Conservation (phyloP, 2,113 vertebrate species). For the Heloderma charlesbogerti region DNA sequence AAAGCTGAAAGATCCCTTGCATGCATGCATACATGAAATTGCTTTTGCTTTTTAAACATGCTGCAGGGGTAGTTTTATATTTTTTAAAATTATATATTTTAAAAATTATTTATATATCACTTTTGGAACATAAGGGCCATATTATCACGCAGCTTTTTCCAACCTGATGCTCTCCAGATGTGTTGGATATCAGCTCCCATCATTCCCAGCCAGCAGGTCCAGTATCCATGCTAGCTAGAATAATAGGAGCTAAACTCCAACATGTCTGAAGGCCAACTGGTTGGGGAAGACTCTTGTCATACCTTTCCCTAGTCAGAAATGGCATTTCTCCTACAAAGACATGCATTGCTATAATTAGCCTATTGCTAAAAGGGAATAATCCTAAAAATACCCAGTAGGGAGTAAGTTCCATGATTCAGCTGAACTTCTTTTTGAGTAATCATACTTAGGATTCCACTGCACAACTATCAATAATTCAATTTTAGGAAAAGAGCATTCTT, state of each 20-base stretch:
- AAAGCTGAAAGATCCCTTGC: neutral
- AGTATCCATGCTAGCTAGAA: too few relatives aligned
- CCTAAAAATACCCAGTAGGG: too few relatives aligned
- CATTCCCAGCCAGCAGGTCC: too few relatives aligned
- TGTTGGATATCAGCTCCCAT: neutral
- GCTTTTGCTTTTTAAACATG: neutral
- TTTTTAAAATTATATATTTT: neutral
- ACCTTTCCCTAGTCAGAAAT: too few relatives aligned
- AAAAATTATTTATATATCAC: neutral
- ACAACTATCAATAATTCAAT: neutral
- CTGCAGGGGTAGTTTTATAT: neutral
- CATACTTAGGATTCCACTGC: neutral
- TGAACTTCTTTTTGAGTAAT: neutral
- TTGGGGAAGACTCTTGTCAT: neutral
- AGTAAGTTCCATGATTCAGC: neutral
- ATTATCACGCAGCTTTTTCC: too few relatives aligned
- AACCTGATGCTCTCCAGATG: too few relatives aligned
- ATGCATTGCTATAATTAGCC: neutral
- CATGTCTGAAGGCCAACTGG: neutral
- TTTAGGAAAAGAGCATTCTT: neutral
- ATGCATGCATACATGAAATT: neutral
- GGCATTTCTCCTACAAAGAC: constrained; percentile 1
- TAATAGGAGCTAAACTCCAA: too few relatives aligned
- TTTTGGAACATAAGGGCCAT: neutral
- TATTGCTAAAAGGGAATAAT: neutral